These are phyloP conservation scores for Ditula angustiorana DNA, from an alignment of 2,888 invertebrate genomes.

Conservation along the genomic window DNA sequence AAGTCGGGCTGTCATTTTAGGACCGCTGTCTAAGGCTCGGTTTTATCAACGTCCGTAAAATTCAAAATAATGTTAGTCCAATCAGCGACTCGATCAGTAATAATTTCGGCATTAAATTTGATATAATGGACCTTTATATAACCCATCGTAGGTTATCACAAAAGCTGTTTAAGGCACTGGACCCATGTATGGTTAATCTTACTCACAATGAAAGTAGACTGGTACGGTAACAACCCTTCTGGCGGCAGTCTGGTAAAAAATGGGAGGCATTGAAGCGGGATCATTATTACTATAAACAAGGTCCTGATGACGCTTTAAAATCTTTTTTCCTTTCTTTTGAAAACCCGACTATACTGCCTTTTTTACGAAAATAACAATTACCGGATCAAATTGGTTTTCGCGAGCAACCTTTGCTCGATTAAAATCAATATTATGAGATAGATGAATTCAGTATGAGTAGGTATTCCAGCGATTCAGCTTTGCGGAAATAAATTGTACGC, in stretches of 20 bases:
- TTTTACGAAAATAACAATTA: slow-evolving; percentile 7
- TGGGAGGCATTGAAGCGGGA: neutral
- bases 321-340: neutral
- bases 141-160: no score
- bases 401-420: neutral
- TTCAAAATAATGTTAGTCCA: no score
- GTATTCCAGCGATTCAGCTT: neutral
- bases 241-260: no score
- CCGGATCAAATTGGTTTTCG: slow-evolving; percentile 7
- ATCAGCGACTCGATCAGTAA: no score
- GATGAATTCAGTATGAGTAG: neutral
- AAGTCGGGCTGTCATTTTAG: no score
- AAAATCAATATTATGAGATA: slow-evolving; percentile 7
- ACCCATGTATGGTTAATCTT: neutral
- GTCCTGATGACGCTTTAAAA: neutral
- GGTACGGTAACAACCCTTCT: no score
- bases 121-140: no score
- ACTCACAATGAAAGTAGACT: neutral
- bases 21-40: no score
- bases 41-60: no score
- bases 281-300: neutral
- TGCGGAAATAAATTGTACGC: neutral
- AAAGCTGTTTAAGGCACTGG: no score
- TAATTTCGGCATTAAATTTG: no score
- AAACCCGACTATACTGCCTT: neutral